Base-by-base conservation (phyloP, 2,797 vertebrate genomes). In the Epinephelus coioides region DNA sequence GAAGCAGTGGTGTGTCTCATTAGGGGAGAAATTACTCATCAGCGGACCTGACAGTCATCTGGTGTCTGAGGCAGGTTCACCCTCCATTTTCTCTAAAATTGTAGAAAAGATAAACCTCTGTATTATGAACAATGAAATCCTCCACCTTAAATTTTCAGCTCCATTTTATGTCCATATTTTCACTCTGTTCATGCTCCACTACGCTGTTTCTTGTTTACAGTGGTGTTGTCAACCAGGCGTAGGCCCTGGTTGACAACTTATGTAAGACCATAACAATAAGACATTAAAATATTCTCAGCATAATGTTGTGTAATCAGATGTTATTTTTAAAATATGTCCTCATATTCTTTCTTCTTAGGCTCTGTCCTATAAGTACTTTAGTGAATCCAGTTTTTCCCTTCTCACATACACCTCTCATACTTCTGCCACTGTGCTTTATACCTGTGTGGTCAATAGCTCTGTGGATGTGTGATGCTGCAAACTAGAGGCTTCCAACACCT, bases 1-100 rank as follows among this genome's bases (percentile, higher is more conserved):
- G 82, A 83, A 80, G 78, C 75, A 54, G 67, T n/a, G 34, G 81
- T 44, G 55, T 13, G 69, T 62, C 83, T 82, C 78, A 82, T 79
- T 69, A 66, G 56, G 19, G 64, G 62, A 80, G 43, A 79, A 75
- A 84, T 73, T 21, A 81, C 70, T 80, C 76, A 70, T 62, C 70
- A 73, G 63, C 0, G 1, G 55, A 55, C 40, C 71, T 66, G 74
- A 78, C 74, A 76, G 74, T 81, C 69, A 66, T 55, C 68, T 81
- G 53, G 47, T 49, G 38, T 55, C 14, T 27, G 17, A 25, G 21
- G 34, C 57, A 61, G 61, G 40, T 70, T 84, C 69, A 43, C 15
- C 59, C 34, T 38, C 57, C 23, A 5, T 60, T 15, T 12, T 2
- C 44, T 50, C 46, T 0, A 6, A 63, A 73, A 53, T 3, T n/a